Base-by-base conservation (phyloP, 2,888 invertebrate species). In the Bhutanitis thaidina region DNA sequence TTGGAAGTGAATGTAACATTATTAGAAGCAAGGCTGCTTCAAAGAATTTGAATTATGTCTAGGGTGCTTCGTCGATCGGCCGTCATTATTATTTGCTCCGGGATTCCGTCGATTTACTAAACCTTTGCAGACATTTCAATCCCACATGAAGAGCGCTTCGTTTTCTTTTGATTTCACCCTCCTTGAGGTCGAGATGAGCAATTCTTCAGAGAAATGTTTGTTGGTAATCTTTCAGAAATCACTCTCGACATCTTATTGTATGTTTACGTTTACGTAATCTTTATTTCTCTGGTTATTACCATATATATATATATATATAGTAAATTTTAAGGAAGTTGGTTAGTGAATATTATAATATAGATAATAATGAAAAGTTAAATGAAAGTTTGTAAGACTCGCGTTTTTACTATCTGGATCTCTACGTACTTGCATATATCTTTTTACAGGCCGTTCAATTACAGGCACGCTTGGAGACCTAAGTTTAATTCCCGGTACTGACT, bases 21-120 rank as follows among this genome's bases (percentile, higher is more conserved):
- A 51, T 51, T 51, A 51, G 35, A 51, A 30, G 46, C 40, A 45
- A 36, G 46, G 41, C 20, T 32, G 30, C 40, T 46, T 51, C 51
- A 46, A 51, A 51, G 51, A 51, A 51, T 51, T 51, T 51, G 51
- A 51, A 51, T 51, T 51, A 51, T 51, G 51, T 51, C 46, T 45
- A 41, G 51, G 51, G 51, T 36, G 50, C 39, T 46, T 46, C 51
- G 41, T 25, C 46, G 45, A 51, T 51, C 51, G 51, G 41, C 37
- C 51, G 46, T 46, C 51, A 51, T 51, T 51, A 51, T 51, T 51
- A 51, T 46, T 51, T 51, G 46, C 51, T 41, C 29, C 46, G 41
- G 46, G 36, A 51, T 51, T 46, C 37, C 46, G 36, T 32, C 46
- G 51, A 46, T 51, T 51, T 41, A 51, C 36, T 51, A 46, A 46